phyloP scores from a whole-genome alignment of 2,797 vertebrate genomes.

The Otolemur crassicaudatus region DNA sequence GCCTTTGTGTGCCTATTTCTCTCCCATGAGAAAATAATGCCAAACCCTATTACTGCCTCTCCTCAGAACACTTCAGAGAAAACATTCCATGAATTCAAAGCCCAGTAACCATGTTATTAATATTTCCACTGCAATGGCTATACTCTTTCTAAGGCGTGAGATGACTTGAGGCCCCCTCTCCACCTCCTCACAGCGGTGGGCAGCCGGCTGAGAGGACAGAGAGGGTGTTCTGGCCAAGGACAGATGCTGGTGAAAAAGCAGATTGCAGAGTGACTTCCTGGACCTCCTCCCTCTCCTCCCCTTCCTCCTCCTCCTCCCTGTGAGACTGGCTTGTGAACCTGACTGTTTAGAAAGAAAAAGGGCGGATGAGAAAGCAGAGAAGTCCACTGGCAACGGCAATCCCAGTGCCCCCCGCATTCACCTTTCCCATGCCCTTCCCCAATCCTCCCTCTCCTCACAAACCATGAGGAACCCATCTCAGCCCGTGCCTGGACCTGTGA shows the following conservation, averaged over 20 bases:
- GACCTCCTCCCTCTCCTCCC: no score
- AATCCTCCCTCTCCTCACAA: background rate
- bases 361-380: rapidly evolving
- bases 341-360: background rate
- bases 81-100: background rate
- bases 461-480: background rate
- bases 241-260: background rate
- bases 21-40: background rate
- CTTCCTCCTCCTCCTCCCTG: background rate
- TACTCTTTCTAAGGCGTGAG: background rate
- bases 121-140: background rate
- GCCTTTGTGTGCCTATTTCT: background rate
- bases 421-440: background rate
- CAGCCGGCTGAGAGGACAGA: rapidly evolving
- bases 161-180: background rate
- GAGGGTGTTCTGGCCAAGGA: background rate
- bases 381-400: rapidly evolving
- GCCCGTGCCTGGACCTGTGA: background rate
- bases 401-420: rapidly evolving
- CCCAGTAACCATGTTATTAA: background rate
- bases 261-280: background rate
- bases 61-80: background rate
- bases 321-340: background rate
- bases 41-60: background rate
- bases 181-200: background rate